These are phyloP conservation scores for Polypedilum vanderplanki DNA, from an alignment of 1,140 invertebrate genomes.

Conservation along the genomic window DNA sequence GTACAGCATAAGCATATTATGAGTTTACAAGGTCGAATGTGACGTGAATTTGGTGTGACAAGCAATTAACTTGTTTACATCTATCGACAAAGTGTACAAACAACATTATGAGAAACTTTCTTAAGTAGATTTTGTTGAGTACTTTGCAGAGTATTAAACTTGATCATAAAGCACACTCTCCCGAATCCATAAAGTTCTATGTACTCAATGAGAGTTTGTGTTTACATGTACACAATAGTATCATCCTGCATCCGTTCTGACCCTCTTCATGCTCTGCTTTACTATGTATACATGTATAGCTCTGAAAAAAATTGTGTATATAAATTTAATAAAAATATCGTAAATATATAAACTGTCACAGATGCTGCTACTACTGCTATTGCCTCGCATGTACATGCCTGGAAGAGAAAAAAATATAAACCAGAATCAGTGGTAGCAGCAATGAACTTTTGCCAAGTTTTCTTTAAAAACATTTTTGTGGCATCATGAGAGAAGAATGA, in stretches of 20 bases:
- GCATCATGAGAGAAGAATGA: not conserved
- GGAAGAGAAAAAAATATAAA: too few species aligned
- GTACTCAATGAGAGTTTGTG: too few species aligned
- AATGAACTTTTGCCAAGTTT: slow-evolving; percentile 12
- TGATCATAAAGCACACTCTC: too few species aligned
- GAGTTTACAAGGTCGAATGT: too few species aligned
- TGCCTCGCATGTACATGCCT: not conserved
- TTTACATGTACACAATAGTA: not conserved
- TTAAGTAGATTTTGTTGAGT: too few species aligned
- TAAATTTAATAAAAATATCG: slow-evolving; percentile 23
- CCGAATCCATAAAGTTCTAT: too few species aligned
- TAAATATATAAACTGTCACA: slow-evolving; percentile 14
- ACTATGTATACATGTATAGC: not conserved
- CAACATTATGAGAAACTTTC: too few species aligned
- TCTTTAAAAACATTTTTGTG: slow-evolving; percentile 7
- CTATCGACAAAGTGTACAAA: not conserved
- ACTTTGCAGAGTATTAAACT: too few species aligned
- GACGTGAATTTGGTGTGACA: not conserved
- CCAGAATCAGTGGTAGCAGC: not conserved
- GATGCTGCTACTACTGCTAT: not conserved
- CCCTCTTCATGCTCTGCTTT: not conserved
- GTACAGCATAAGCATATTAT: too few species aligned
- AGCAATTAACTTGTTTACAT: slow-evolving; percentile 19
- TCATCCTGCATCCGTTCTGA: not conserved
- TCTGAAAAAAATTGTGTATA: not conserved